A percentile compares a stretch with the other conserved stretches of the same genome.
These are phyloP conservation scores for Argyresthia goedartella DNA, from an alignment of 2,888 invertebrate species.

Conservation along the genomic window DNA sequence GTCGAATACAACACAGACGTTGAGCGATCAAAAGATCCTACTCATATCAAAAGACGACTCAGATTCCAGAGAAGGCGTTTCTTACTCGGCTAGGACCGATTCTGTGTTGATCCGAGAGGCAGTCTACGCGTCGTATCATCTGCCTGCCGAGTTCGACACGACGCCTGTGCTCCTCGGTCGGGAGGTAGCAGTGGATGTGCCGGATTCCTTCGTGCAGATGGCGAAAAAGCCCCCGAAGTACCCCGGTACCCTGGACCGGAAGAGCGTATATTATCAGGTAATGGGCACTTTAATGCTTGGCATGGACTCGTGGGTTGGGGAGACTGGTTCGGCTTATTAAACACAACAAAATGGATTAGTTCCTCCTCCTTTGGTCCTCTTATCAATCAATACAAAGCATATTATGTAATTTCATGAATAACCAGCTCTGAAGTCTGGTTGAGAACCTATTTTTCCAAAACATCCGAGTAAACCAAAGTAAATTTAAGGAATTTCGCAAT, in stretches of 20 bases:
- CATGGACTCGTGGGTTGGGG: conserved; percentile 19
- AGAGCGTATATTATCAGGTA: conserved; percentile 60
- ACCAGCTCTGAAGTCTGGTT: too few relatives aligned
- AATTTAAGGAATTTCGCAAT: too few relatives aligned
- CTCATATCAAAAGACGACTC: conserved; percentile 60
- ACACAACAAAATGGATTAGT: too few relatives aligned
- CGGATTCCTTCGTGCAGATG: conserved; percentile 87
- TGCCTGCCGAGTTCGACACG: conserved; percentile 60
- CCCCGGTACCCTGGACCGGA: conserved; percentile 71
- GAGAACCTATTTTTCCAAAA: too few relatives aligned
- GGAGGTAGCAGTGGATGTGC: conserved; percentile 89
- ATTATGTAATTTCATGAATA: too few relatives aligned
- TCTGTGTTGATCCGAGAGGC: conserved; percentile 62
- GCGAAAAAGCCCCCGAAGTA: conserved; percentile 82
- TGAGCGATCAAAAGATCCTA: conserved; percentile 57
- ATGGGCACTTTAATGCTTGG: conserved; percentile 36
- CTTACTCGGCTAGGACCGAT: conserved; percentile 62
- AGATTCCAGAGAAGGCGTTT: conserved; percentile 56
- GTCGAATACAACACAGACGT: conserved; percentile 36
- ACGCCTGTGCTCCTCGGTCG: conserved; percentile 62
- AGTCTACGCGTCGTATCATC: conserved; percentile 57
- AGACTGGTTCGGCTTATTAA: neutral
- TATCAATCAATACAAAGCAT: too few relatives aligned
- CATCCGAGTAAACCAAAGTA: too few relatives aligned
- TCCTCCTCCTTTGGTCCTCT: too few relatives aligned